Conservation (phyloP, 2,797 vertebrate genomes). For the Tauraco hartlaubi region DNA sequence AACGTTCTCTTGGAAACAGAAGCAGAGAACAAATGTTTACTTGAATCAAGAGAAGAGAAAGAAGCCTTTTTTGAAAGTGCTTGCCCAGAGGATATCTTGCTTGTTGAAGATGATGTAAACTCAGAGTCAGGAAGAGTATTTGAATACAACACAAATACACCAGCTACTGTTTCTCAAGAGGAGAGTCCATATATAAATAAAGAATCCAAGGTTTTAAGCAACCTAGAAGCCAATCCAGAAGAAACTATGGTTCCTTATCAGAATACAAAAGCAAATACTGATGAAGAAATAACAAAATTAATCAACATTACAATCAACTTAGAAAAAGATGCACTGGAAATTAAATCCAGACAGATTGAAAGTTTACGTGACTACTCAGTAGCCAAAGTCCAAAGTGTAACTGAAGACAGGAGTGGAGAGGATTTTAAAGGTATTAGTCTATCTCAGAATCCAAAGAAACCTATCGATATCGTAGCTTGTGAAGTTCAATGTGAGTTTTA, state of each 20-base stretch:
- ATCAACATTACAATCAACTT: slow-evolving; percentile 39
- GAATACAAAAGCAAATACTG: neutral
- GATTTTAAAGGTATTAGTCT: slow-evolving; percentile 20
- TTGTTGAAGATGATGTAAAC: neutral
- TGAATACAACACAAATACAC: neutral
- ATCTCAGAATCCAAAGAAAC: slow-evolving; percentile 23
- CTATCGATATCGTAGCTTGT: neutral
- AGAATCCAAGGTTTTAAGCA: slow-evolving; percentile 1
- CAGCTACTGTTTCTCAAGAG: slow-evolving; percentile 32
- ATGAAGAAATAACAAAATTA: slow-evolving; percentile 56
- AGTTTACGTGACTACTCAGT: neutral
- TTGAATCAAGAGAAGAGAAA: neutral
- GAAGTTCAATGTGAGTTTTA: slow-evolving; percentile 7
- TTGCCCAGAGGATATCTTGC: neutral
- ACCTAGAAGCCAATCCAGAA: neutral
- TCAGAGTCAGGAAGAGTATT: neutral
- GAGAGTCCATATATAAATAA: neutral
- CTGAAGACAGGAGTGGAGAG: neutral
- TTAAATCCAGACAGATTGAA: slow-evolving; percentile 55
- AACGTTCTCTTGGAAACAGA: neutral
- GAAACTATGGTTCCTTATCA: neutral
- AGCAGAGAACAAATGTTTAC: neutral
- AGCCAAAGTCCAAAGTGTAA: neutral
- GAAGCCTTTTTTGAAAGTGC: slow-evolving; percentile 9
- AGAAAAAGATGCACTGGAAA: slow-evolving; percentile 68